Percentiles rank a stretch among this genome's conserved stretches.
phyloP scores from a whole-genome alignment of 2,797 vertebrate genomes.

The Pterois miles region DNA sequence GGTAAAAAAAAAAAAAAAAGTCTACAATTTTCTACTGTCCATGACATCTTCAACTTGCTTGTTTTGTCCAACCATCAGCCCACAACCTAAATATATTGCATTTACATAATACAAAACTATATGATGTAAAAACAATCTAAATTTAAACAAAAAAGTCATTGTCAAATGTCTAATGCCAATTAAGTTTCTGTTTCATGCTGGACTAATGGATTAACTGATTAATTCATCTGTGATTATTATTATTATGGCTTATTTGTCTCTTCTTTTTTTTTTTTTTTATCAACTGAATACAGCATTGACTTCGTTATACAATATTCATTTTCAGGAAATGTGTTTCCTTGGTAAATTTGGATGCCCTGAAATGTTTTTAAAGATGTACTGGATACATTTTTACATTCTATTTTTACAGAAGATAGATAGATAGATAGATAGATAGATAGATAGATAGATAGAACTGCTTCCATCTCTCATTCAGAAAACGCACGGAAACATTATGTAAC shows the following conservation, averaged over 20 bases:
- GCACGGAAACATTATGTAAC: constrained; percentile 73
- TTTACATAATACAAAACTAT: not conserved
- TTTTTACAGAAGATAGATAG: constrained; percentile 26
- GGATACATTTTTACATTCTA: too few relatives aligned
- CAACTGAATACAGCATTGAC: not conserved
- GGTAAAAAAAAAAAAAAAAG: rapidly evolving
- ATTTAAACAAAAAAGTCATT: too few relatives aligned
- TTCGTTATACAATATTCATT: not conserved
- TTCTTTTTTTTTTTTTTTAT: not conserved
- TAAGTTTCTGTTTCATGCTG: not conserved
- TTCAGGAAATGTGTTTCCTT: not conserved
- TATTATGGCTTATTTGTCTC: not conserved
- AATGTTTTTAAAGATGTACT: not conserved
- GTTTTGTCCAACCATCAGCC: not conserved
- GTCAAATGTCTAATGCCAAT: too few relatives aligned
- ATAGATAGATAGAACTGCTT: constrained; percentile 17
- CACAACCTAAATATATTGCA: not conserved
- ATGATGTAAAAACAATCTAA: too few relatives aligned
- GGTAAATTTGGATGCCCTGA: not conserved
- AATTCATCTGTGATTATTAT: not conserved
- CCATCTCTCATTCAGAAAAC: constrained; percentile 53
- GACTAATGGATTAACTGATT: not conserved
- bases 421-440: constrained; percentile 33
- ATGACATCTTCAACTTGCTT: not conserved
- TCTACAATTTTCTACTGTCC: rapidly evolving